Evolutionary conservation across 2,888 invertebrate genomes (phyloP).

Genomic region (Thalpophila matura): DNA sequence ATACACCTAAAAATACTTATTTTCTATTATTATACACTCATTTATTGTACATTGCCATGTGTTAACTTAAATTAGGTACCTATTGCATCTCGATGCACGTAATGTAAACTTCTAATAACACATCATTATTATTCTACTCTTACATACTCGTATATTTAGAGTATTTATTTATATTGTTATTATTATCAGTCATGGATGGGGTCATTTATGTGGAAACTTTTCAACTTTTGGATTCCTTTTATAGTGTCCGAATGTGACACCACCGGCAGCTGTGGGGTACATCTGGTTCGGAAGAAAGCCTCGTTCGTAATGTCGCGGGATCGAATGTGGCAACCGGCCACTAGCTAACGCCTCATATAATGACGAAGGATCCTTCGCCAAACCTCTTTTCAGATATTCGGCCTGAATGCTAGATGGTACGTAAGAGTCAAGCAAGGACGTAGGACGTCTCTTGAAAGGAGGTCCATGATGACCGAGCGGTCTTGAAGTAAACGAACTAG

Average conservation of each 20-base stretch:
- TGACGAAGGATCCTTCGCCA: conserved; percentile 81
- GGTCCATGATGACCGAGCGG: conserved; percentile 74
- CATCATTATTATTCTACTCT: background rate
- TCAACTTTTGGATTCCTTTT: conserved; percentile 83
- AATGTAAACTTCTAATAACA: conserved; percentile 21
- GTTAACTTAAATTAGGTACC: background rate
- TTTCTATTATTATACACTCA: conserved; percentile 24
- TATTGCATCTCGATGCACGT: conserved; percentile 12
- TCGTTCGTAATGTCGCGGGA: conserved; percentile 81
- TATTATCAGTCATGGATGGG: conserved; percentile 49
- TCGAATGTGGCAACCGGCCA: conserved; percentile 72
- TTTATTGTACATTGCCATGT: conserved; percentile 21
- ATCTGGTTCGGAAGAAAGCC: conserved; percentile 89
- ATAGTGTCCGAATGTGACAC: conserved; percentile 84
- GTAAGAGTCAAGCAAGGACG: conserved; percentile 91
- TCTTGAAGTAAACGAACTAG: conserved; percentile 71
- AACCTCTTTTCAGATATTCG: conserved; percentile 86
- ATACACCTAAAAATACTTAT: conserved; percentile 18
- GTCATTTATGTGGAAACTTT: conserved; percentile 68
- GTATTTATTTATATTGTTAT: conserved; percentile 17
- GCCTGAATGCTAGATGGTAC: conserved; percentile 90
- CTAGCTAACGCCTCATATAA: conserved; percentile 85
- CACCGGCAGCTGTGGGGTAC: conserved; percentile 86
- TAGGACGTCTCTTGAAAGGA: conserved; percentile 79
- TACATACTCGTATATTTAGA: conserved; percentile 12